phyloP scores from a whole-genome alignment of 2,888 invertebrate genomes.

The Macrosoma leucophasiata region DNA sequence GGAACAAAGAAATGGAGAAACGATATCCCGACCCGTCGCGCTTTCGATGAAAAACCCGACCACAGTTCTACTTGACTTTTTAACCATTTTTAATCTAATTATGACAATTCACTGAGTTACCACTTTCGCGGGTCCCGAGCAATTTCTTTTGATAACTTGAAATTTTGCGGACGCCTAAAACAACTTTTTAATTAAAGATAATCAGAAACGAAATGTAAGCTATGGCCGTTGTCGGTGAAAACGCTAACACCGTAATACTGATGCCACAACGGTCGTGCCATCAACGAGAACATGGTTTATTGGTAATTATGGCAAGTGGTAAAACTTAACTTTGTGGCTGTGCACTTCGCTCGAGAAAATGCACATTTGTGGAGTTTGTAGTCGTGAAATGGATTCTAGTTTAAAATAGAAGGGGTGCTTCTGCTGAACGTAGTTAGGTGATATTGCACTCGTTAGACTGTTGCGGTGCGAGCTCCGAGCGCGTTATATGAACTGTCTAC shows the following conservation, averaged over 20 bases:
- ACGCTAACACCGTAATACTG: conserved; percentile 56
- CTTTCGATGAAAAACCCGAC: conserved; percentile 29
- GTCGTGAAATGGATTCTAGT: conserved; percentile 66
- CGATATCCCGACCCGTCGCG: conserved; percentile 19
- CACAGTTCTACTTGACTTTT: conserved; percentile 33
- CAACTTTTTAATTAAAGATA: conserved; percentile 72
- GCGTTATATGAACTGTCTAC: conserved; percentile 42
- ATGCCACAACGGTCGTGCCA: conserved; percentile 44
- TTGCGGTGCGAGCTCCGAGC: conserved; percentile 40
- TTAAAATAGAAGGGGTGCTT: conserved; percentile 62
- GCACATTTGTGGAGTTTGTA: conserved; percentile 61
- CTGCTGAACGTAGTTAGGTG: conserved; percentile 55
- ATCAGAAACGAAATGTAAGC: conserved; percentile 61
- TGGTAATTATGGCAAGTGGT: conserved; percentile 64
- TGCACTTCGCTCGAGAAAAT: conserved; percentile 49
- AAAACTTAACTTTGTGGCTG: conserved; percentile 63
- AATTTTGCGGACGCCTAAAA: conserved; percentile 55
- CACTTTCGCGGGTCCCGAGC: conserved; percentile 51
- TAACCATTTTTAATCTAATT: conserved; percentile 56
- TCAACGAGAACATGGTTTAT: conserved; percentile 59
- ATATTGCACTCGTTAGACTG: conserved; percentile 62
- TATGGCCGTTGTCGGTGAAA: conserved; percentile 56
- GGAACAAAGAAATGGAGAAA: conserved; percentile 34
- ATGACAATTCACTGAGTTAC: conserved; percentile 59
- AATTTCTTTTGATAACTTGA: conserved; percentile 66